Evolutionary conservation across 2,113 vertebrate genomes (phyloP), one percentile per base, ranked within the genome.

Genomic region (Dinomys branickii): DNA sequence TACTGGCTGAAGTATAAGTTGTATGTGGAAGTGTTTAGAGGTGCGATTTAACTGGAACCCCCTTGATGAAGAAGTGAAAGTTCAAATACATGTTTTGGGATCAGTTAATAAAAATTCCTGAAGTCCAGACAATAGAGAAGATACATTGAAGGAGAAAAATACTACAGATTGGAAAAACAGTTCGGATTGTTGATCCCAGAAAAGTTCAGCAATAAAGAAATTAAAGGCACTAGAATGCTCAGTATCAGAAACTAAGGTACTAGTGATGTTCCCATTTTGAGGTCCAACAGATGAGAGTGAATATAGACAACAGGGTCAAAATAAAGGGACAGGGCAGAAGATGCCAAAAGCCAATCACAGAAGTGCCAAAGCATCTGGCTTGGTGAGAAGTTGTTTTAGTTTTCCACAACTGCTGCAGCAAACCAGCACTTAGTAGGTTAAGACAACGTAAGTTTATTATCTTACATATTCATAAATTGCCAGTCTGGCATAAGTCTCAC

Each of bases 131-230:
- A 77, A 6, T 2, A 0, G 59, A 38, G 22, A 87, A 81, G 33
- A 61, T 73, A 58, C 50, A 90, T 30, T 77, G 44, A 93, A 91
- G 5, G 28, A 71, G 30, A 0, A 80, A 82, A 59, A 44, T 61
- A 52, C 5, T 67, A 54, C 5, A 67, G 4, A 28, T 78, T 11
- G 8, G 14, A 58, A 75, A 90, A 85, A 56, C 28, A 77, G 33
- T 81, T 56, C 44, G 38, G 5, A 4, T 38, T 9, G n/a, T 44
- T 91, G 71, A 94, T 13, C 4, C 14, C 20, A 95, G 30, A 85
- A 28, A 86, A 96, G 67, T 4, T 80, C 83, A 35, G 16, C 50
- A 91, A 73, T 81, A 80, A 83, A 82, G n/a, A 96, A 92, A 83
- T n/a, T 81, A 88, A 93, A 89, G 78, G 24, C 20, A 38, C 5